Evolutionary conservation across 2,888 invertebrate species (phyloP).

Genomic region (Agrotis puta): DNA sequence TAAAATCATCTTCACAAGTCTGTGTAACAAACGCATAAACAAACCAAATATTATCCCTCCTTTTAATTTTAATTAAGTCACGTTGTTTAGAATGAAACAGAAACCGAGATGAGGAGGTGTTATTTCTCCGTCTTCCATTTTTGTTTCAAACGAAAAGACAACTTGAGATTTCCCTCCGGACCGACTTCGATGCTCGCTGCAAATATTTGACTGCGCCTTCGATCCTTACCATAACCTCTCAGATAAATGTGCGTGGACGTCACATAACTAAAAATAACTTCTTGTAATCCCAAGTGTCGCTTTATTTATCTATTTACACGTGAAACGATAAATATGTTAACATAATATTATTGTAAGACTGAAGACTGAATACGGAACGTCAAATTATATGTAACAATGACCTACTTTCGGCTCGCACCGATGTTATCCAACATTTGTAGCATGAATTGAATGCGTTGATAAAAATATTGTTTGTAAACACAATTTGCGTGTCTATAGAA

Average conservation of each 20-base stretch:
- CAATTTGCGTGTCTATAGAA: conserved; percentile 20
- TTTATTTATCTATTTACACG: conserved; percentile 35
- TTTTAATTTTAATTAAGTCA: conserved; percentile 59
- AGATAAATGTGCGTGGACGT: conserved; percentile 27
- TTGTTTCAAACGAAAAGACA: conserved; percentile 64
- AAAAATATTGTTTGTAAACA: conserved; percentile 50
- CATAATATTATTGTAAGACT: conserved; percentile 42
- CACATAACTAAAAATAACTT: conserved; percentile 41
- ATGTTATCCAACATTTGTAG: conserved; percentile 74
- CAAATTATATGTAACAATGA: conserved; percentile 65
- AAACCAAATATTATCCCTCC: conserved; percentile 28
- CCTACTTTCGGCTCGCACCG: conserved; percentile 68
- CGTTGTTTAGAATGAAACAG: conserved; percentile 38
- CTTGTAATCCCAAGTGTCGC: conserved; percentile 26
- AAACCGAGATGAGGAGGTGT: conserved; percentile 34
- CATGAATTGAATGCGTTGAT: conserved; percentile 65
- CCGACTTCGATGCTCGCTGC: conserved; percentile 63
- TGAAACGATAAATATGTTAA: conserved; percentile 44
- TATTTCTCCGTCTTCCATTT: conserved; percentile 62
- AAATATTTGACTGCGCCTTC: conserved; percentile 69
- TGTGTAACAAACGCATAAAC: conserved; percentile 32
- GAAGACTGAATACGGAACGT: conserved; percentile 46
- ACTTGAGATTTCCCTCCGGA: conserved; percentile 75
- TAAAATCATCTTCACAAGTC: conserved; percentile 31
- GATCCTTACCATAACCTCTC: conserved; percentile 48